Evolutionary conservation across 2,797 vertebrate species (phyloP).

Genomic region (Sebastes nivosus): DNA sequence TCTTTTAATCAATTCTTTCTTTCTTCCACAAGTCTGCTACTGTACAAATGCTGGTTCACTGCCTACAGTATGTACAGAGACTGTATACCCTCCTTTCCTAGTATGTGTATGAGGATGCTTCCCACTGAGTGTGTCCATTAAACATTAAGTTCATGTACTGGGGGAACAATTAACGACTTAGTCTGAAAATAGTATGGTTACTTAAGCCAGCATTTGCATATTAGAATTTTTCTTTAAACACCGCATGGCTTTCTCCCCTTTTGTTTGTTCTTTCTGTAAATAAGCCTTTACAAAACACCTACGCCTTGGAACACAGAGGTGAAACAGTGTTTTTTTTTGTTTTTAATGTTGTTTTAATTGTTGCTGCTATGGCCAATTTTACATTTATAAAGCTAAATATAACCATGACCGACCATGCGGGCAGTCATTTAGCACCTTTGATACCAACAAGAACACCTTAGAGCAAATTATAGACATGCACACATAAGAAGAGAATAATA

Average conservation of each 20-base stretch:
- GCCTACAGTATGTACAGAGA: neutral
- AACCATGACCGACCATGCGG: neutral
- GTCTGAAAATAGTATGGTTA: neutral
- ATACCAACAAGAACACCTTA: neutral
- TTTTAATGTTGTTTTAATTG: neutral
- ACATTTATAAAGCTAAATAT: neutral
- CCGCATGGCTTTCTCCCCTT: neutral
- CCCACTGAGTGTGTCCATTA: neutral
- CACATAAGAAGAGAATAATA: neutral
- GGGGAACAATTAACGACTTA: neutral
- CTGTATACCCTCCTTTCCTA: neutral
- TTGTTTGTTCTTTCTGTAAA: slow-evolving; percentile 20
- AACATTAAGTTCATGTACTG: neutral
- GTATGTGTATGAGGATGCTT: neutral
- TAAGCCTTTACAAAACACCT: slow-evolving; percentile 1
- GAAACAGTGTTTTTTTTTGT: neutral
- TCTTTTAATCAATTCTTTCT: slow-evolving; percentile 3
- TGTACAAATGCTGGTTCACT: neutral
- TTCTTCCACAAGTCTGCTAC: neutral
- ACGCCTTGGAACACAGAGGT: slow-evolving; percentile 2
- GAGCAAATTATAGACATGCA: neutral
- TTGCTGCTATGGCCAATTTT: neutral
- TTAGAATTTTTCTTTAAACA: neutral
- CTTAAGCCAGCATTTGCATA: slow-evolving; percentile 14
- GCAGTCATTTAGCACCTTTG: neutral